Evolutionary conservation across 2,797 vertebrate genomes (phyloP), one percentile per base, ranked within the genome.

Genomic region (Ibycter americanus): DNA sequence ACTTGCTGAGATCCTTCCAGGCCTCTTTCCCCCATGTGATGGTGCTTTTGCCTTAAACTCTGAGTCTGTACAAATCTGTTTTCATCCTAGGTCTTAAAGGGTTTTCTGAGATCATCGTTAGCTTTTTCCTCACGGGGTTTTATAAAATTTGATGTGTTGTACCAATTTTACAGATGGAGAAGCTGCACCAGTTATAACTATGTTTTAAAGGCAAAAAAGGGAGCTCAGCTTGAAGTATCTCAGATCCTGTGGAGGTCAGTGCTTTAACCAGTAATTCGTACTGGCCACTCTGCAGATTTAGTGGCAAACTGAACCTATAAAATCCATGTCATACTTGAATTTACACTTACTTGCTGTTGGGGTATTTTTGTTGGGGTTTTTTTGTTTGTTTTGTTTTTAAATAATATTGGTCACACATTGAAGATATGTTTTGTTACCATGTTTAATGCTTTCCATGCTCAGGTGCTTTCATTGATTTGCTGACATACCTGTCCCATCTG

Each of bases 11-110:
- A 74, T 93, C 63, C 84, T 96, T 95, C 85, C 65, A 67, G 91
- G 85, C 59, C 47, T 84, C 14, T 83, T 90, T 90, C 47, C 31
- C 32, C 40, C 26, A 32, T 90, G 6, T 73, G 78, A 61, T 74
- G 91, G 86, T 92, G 38, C 89, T 94, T 96, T 90, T 93, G 61
- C 91, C 83, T 96, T 96, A 91, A 96, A 94, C 52, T 83, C 84
- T 71, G 84, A 87, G 73, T 93, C 90, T 92, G 66, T 78, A 58
- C 89, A 96, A 93, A 91, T 95, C 87, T 94, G 73, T 90, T 90
- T 96, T 95, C 82, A 90, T 96, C 88, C 80, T 66, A 29, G 73
- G 70, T 90, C 86, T 96, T 96, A 93, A 93, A 96, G 11, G 86
- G 85, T 71, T 94, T 96, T 95, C 83, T 61, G 63, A 96, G 90